Evolutionary conservation across 2,797 vertebrate species (phyloP).

Genomic region (Lagorchestes hirsutus): DNA sequence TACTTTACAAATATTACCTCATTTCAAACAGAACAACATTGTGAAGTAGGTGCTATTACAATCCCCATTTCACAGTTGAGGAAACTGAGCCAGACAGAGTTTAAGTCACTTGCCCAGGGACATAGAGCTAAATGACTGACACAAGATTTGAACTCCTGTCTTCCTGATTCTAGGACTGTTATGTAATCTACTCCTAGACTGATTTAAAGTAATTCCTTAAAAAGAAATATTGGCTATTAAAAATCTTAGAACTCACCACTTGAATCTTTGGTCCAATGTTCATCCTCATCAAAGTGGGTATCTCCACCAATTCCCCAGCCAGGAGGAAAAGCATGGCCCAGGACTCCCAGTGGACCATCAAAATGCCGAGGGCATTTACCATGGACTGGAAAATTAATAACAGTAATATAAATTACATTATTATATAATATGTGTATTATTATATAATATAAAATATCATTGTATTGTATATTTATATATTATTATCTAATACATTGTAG

Average conservation of each 20-base stretch:
- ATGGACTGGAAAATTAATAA: conserved; percentile 85
- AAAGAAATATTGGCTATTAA: conserved; percentile 21
- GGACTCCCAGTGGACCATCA: conserved; percentile 90
- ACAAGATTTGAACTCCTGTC: background rate
- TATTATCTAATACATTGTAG: no score
- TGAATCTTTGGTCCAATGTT: conserved; percentile 89
- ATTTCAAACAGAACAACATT: no score
- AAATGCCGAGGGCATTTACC: conserved; percentile 88
- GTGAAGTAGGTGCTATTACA: background rate
- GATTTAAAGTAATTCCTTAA: background rate
- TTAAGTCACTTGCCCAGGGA: background rate
- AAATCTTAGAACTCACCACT: conserved; percentile 77
- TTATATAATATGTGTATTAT: no score
- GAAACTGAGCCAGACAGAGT: background rate
- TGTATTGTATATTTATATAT: no score
- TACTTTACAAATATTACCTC: no score
- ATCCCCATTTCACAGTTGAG: background rate
- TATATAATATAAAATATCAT: no score
- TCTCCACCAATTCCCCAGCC: conserved; percentile 90
- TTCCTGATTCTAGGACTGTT: background rate
- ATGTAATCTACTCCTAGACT: background rate
- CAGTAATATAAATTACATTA: background rate
- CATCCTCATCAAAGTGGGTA: conserved; percentile 94
- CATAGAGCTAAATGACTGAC: background rate
- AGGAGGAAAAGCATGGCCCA: conserved; percentile 93